phyloP scores from a whole-genome alignment of 2,797 vertebrate species.

The Mormyrus hasselquistii region DNA sequence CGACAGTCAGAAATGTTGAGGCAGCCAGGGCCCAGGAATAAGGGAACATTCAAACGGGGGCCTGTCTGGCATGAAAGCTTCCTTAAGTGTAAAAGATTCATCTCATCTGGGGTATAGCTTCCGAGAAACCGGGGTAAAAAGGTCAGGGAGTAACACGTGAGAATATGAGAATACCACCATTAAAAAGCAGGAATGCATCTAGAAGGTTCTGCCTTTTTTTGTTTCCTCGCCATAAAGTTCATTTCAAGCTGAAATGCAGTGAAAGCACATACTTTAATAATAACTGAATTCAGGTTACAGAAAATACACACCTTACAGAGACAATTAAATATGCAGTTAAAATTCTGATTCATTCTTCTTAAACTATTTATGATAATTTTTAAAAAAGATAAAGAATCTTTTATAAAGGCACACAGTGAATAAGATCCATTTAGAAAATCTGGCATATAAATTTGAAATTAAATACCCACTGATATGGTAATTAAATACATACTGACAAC shows the following conservation, averaged over 20 bases:
- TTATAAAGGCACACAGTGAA: background rate
- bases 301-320: background rate
- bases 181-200: background rate
- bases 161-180: background rate
- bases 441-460: background rate
- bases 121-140: background rate
- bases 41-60: background rate
- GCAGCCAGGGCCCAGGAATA: background rate
- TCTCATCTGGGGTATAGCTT: background rate
- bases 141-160: background rate
- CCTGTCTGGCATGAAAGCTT: background rate
- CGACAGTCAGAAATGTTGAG: background rate
- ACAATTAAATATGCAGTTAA: background rate
- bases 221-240: background rate
- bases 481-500: background rate
- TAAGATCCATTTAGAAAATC: background rate
- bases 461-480: conserved; percentile 2
- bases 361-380: background rate
- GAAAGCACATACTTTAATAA: background rate
- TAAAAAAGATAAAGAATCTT: background rate
- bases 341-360: background rate
- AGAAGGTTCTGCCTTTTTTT: background rate
- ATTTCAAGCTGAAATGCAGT: background rate
- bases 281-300: background rate
- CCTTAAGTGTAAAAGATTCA: background rate